Evolutionary conservation across 2,113 vertebrate genomes (phyloP), one percentile per base, ranked within the genome.

Genomic region (Menura novaehollandiae): DNA sequence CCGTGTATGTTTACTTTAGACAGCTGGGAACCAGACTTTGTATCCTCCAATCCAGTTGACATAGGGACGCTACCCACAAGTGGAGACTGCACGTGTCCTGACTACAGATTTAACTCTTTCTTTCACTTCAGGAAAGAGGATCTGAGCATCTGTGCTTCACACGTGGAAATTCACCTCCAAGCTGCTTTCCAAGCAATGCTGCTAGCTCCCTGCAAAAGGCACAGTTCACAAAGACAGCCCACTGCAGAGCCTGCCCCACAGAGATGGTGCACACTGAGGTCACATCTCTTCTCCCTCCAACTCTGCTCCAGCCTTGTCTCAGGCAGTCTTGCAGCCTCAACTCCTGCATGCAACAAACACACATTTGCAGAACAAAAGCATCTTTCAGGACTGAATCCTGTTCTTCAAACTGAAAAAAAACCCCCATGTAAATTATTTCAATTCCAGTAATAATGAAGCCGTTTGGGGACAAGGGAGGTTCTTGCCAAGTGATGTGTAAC

Each of bases 211-310:
- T 90, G 60, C 8, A 85, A 68, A 78, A 88, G 58, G 35, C 53
- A 85, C 24, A 73, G 14, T 1, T 74, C 51, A 59, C n/a, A 22
- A 55, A 87, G 39, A 47, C 21, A 69, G 39, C 27, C 43, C 28
- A 9, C 35, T 47, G 49, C 52, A 75, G 52, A 71, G 22, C 32
- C 17, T 43, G 46, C 21, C 69, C 46, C 43, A 56, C 22, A 56
- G 46, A 56, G 9, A 64, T 0, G 0, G 9, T 8, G 35, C 21
- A 47, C 11, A 4, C 9, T 41, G 18, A 30, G 20, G 39, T 30
- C n/a, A 49, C 11, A 16, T 60, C 15, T 68, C 27, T 43, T 79
- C 46, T 37, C 78, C 30, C 55, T 26, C 55, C 4, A 6, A 3
- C n/a, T 41, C 20, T 55, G 46, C 33, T 53, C 15, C 33, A 80